Base-by-base conservation (phyloP, 2,797 vertebrate genomes). In the Sciurus vulgaris region DNA sequence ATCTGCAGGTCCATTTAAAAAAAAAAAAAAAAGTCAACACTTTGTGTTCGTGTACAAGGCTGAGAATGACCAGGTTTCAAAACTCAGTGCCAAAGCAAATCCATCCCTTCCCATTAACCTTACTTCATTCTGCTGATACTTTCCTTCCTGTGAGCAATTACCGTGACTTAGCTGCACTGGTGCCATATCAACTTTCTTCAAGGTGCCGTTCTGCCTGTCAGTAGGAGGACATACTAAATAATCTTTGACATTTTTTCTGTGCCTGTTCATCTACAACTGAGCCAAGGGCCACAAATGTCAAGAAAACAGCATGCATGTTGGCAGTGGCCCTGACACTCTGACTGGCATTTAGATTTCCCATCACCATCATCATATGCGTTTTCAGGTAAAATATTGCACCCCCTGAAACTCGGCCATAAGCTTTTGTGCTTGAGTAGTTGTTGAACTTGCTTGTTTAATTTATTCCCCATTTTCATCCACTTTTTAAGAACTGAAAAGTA, bases 1-100 rank as follows among this genome's bases (percentile, higher is more conserved):
- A 70, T 78, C 28, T 14, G 7, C 14, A 56, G 54, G 15, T 30
- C 20, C 69, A 54, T 76, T 67, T 2, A n/a, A 77, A 56, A 85
- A 47, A 30, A 77, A 38, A 77, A 26, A 38, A 77, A 49, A 88
- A 47, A 30, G 72, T 26, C 30, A 74, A 79, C n/a, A 74, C 69
- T 89, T 49, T 59, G 13, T 20, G 30, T 95, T 92, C 79, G 35
- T 49, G 83, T 86, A 38, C 81, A 69, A 95, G 44, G 41, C 14
- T 33, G 41, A 82, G n/a, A 93, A 86, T 67, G 54, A 74, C 20
- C 83, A 93, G n/a, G n/a, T 81, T 96, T 93, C 44, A 93, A 93
- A 79, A 20, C 9, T 69, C 47, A n/a, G 11, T 35, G 38, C 72
- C 88, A 73, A 95, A 87, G 59, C 17, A 87, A 54, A 85, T 59